Percentiles rank a stretch among this genome's conserved stretches.
Conservation (phyloP, 92 coral and sea anemone species). For the Paramuricea clavata region DNA sequence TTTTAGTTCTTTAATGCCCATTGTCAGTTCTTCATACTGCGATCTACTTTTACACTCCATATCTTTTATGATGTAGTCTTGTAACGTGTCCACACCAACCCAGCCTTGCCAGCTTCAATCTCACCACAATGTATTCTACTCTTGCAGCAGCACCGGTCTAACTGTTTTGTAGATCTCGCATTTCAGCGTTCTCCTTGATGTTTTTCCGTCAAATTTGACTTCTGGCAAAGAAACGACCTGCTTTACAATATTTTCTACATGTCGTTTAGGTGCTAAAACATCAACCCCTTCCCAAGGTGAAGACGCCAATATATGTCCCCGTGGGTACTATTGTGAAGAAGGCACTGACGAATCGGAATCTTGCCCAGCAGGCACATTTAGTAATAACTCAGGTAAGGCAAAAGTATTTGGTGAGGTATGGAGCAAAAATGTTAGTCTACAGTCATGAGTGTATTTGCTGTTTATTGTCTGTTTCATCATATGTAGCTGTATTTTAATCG, state of each 20-base stretch:
- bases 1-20: no score
- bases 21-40: neutral
- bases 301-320: slow-evolving; percentile 83
- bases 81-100: no score
- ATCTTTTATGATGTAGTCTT: no score
- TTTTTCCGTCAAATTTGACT: neutral
- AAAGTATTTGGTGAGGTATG: neutral
- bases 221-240: neutral
- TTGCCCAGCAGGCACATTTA: slow-evolving; percentile 93
- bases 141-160: no score
- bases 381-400: slow-evolving; percentile 78
- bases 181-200: no score
- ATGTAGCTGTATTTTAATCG: no score
- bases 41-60: no score
- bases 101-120: no score
- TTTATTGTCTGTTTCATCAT: no score
- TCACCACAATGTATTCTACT: no score
- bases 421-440: no score
- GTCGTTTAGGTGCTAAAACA: slow-evolving; percentile 77
- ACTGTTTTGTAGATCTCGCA: neutral
- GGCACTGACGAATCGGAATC: slow-evolving; percentile 82
- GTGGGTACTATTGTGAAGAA: slow-evolving; percentile 81
- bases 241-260: neutral
- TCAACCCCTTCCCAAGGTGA: slow-evolving; percentile 89
- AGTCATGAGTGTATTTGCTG: no score